Conservation (phyloP, 2,113 vertebrate species). For the Pseudois nayaur region DNA sequence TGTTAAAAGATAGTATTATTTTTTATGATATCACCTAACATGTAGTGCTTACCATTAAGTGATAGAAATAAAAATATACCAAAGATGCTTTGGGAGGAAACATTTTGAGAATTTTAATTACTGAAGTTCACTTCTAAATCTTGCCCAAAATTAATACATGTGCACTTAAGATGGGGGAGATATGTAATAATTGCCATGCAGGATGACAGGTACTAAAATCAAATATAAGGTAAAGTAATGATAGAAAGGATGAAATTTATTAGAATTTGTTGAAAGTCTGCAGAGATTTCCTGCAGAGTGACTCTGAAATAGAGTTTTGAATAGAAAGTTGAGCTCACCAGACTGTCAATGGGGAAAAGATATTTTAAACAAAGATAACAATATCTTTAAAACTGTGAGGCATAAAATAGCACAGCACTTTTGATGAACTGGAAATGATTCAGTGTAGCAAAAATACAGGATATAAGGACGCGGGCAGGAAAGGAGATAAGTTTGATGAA, state of each 20-base stretch:
- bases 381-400: not conserved
- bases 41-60: not conserved
- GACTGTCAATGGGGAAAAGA: not conserved
- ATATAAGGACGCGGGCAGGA: not conserved
- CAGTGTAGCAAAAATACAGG: not conserved
- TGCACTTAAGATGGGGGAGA: not conserved
- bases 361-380: not conserved
- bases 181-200: not conserved
- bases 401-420: not conserved
- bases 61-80: not conserved
- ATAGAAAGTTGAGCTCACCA: not conserved
- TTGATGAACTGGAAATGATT: not conserved
- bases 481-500: not conserved
- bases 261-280: not conserved
- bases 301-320: constrained; percentile 6
- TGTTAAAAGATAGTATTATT: not conserved
- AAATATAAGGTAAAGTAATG: not conserved
- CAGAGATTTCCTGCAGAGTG: not conserved
- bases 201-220: not conserved
- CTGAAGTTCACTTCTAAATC: not conserved
- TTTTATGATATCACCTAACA: not conserved
- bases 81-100: not conserved
- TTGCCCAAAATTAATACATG: not conserved
- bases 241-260: not conserved
- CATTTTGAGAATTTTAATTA: not conserved